These are phyloP conservation scores for Vireo griseus DNA, from an alignment of 2,797 vertebrate species.

Conservation along the genomic window DNA sequence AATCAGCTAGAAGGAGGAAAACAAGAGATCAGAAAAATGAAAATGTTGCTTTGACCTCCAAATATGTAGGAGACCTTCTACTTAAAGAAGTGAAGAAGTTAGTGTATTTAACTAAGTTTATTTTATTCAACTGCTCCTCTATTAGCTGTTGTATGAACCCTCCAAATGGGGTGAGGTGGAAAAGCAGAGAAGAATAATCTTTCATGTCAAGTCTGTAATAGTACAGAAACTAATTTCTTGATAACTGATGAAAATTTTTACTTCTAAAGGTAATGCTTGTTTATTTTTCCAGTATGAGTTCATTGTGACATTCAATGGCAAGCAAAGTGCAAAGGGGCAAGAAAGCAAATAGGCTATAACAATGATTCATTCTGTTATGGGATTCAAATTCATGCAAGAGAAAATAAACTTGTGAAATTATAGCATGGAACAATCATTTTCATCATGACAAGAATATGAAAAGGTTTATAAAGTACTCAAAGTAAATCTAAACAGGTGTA, in stretches of 20 bases:
- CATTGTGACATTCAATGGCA: background rate
- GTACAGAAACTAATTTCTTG: background rate
- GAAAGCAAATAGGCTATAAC: background rate
- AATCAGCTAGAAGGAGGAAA: background rate
- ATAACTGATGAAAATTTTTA: background rate
- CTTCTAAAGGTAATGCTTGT: background rate
- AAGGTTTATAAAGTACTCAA: background rate
- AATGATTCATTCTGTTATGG: background rate
- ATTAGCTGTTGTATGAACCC: background rate
- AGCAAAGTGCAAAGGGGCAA: background rate
- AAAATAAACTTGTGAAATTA: background rate
- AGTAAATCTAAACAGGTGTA: background rate
- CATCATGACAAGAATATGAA: background rate
- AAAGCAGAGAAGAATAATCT: background rate
- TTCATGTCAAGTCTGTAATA: background rate
- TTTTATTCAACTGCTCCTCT: background rate
- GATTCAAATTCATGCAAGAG: background rate
- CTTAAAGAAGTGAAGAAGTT: background rate
- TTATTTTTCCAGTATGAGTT: background rate
- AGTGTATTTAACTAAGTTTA: background rate
- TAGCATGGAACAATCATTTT: background rate
- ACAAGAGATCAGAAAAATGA: background rate
- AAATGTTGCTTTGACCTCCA: background rate
- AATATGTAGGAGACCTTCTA: background rate
- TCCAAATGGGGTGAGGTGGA: background rate